phyloP scores from a whole-genome alignment of 2,888 invertebrate species.

The Pollenia angustigena region DNA sequence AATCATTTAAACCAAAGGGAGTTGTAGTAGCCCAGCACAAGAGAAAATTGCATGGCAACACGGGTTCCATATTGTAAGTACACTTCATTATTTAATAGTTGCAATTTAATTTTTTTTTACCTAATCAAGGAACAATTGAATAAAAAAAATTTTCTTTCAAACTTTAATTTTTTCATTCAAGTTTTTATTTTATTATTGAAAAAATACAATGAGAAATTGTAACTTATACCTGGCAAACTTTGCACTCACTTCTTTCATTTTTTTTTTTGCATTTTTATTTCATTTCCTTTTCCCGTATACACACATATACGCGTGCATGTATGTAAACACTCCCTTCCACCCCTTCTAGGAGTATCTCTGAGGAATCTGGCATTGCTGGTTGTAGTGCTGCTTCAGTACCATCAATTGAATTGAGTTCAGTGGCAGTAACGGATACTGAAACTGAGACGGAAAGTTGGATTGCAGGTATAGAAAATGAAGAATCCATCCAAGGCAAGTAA shows the following conservation, averaged over 20 bases:
- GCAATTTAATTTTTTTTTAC: too few relatives aligned
- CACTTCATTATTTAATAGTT: too few relatives aligned
- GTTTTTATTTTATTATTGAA: constrained; percentile 36
- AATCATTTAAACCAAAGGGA: constrained; percentile 79
- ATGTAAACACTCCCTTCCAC: background rate
- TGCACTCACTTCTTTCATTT: constrained; percentile 43
- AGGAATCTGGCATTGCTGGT: constrained; percentile 76
- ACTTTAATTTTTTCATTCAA: background rate
- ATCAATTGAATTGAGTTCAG: constrained; percentile 77
- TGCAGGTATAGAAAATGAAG: constrained; percentile 75
- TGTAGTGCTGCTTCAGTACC: constrained; percentile 75
- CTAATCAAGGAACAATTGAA: background rate
- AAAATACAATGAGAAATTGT: constrained; percentile 38
- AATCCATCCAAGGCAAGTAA: constrained; percentile 73
- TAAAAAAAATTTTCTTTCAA: constrained; percentile 37
- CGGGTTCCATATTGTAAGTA: constrained; percentile 83
- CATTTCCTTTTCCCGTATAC: constrained; percentile 38
- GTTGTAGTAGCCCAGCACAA: constrained; percentile 44
- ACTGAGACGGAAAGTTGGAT: constrained; percentile 75
- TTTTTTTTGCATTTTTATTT: constrained; percentile 21
- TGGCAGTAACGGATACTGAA: constrained; percentile 71
- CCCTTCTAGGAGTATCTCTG: constrained; percentile 79
- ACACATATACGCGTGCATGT: background rate
- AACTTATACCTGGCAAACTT: constrained; percentile 56
- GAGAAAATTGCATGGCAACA: constrained; percentile 78